Percentiles rank a stretch among this genome's conserved stretches.
These are phyloP conservation scores for Morelia viridis DNA, from an alignment of 2,797 vertebrate species.

Conservation along the genomic window DNA sequence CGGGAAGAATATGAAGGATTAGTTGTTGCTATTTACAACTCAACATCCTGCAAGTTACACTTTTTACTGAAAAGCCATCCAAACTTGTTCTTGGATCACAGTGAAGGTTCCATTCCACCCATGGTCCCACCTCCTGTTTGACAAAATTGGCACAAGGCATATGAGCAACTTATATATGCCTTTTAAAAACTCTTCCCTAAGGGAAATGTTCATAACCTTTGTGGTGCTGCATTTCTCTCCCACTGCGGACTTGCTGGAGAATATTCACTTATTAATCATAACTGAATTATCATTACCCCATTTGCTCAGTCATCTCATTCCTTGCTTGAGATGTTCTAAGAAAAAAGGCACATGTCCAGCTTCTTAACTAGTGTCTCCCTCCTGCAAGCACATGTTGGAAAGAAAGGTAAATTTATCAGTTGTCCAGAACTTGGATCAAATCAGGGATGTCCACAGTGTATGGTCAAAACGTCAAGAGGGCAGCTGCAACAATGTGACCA, in stretches of 20 bases:
- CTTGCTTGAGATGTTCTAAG: slow-evolving; percentile 42
- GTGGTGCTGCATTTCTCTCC: slow-evolving; percentile 32
- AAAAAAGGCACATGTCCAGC: slow-evolving; percentile 55
- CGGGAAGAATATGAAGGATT: slow-evolving; percentile 83
- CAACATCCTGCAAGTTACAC: slow-evolving; percentile 87
- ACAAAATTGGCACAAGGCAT: slow-evolving; percentile 71
- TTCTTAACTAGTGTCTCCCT: slow-evolving; percentile 58
- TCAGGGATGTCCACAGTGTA: background rate
- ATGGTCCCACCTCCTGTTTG: slow-evolving; percentile 41
- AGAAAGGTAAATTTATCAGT: slow-evolving; percentile 6
- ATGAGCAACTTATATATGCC: slow-evolving; percentile 67
- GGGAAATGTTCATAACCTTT: slow-evolving; percentile 61
- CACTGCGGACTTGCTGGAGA: slow-evolving; percentile 54
- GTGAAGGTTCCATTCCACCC: slow-evolving; percentile 67
- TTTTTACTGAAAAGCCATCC: slow-evolving; percentile 77
- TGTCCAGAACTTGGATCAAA: background rate
- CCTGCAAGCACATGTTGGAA: background rate
- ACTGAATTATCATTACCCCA: slow-evolving; percentile 58
- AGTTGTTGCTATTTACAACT: slow-evolving; percentile 87
- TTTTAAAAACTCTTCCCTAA: slow-evolving; percentile 66
- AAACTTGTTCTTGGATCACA: slow-evolving; percentile 70
- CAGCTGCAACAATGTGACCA: background rate
- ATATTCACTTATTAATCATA: slow-evolving; percentile 58
- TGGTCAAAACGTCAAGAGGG: background rate
- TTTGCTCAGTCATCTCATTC: background rate